Evolutionary conservation across 2,113 vertebrate species (phyloP).

Genomic region (Datnioides undecimradiatus): DNA sequence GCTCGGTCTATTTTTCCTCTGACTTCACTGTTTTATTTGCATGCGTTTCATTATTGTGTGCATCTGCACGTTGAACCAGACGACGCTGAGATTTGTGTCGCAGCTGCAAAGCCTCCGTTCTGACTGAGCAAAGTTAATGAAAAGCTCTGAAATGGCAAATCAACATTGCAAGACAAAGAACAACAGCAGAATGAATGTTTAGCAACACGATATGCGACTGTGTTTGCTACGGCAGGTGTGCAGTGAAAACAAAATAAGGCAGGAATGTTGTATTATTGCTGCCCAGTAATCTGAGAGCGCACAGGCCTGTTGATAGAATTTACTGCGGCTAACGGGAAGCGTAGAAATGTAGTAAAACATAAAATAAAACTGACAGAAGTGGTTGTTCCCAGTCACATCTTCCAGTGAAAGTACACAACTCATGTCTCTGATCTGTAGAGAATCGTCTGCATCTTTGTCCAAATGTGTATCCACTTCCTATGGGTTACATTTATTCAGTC

Average conservation of each 20-base stretch:
- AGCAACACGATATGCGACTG: constrained; percentile 37
- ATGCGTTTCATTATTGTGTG: constrained; percentile 9
- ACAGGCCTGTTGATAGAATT: constrained; percentile 49
- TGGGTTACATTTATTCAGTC: neutral
- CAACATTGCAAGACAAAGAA: constrained; percentile 43
- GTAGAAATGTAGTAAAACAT: constrained; percentile 12
- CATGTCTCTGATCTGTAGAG: neutral
- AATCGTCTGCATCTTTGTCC: neutral
- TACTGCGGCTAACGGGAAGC: constrained; percentile 34
- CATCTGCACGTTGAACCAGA: constrained; percentile 36
- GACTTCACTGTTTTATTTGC: constrained; percentile 5
- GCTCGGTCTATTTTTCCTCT: neutral
- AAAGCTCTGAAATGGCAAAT: constrained; percentile 43
- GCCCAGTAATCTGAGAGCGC: constrained; percentile 40
- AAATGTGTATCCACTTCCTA: neutral
- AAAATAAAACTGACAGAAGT: constrained; percentile 32
- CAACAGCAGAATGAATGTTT: constrained; percentile 45
- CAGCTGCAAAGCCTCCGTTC: constrained; percentile 40
- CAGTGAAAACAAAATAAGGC: constrained; percentile 52
- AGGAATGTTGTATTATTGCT: constrained; percentile 41
- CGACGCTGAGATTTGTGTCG: constrained; percentile 18
- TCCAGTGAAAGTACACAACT: constrained; percentile 12
- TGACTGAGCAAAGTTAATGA: constrained; percentile 47
- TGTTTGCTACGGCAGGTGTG: constrained; percentile 51
- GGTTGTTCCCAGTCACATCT: constrained; percentile 4